Evolutionary conservation across 2,797 vertebrate species (phyloP), one percentile per base, ranked within the genome.

Genomic region (Tapirus indicus): DNA sequence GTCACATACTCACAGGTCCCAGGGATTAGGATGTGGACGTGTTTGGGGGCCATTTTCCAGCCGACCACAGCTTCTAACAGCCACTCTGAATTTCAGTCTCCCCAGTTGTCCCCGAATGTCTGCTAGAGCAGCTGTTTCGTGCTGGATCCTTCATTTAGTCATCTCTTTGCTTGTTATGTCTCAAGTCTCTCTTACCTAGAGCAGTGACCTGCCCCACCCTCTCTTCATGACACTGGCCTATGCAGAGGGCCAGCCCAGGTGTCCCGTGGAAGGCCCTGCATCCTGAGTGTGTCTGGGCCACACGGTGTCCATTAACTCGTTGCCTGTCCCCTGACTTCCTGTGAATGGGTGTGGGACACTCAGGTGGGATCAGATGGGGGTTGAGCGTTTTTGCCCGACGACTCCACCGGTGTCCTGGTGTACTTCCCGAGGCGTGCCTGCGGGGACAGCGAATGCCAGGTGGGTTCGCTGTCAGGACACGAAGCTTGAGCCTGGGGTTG

Each of bases 31-130:
- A 9, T 6, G 9, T 0, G 10, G 64, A 7, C 17, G 20, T 17
- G 20, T 20, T 7, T 9, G 25, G 16, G 69, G 75, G n/a, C 20
- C 2, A 32, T 3, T 8, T 8, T 16, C 29, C 35, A 21, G 27
- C 75, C 2, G 32, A 41, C 6, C 54, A 7, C 9, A 25, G 54
- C 20, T 10, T 52, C 92, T 0, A 7, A 1, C 0, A 2, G 44
- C 32, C 41, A 0, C n/a, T n/a, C 54, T 7, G 66, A 2, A 1
- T 9, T 32, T n/a, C 27, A 0, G 2, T 13, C 25, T 20, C 54
- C 35, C 74, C 41, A 7, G 41, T 1, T 4, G 9, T 23, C 56
- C 27, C 54, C 75, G 12, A 5, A 38, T 6, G 35, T 25, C 12
- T 41, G n/a, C 4, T 2, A 1, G 14, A 16, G 38, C 32, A 12